Percentiles rank a stretch among this genome's conserved stretches.
Evolutionary conservation across 2,888 invertebrate genomes (phyloP).

Genomic region (Idaea aversata): DNA sequence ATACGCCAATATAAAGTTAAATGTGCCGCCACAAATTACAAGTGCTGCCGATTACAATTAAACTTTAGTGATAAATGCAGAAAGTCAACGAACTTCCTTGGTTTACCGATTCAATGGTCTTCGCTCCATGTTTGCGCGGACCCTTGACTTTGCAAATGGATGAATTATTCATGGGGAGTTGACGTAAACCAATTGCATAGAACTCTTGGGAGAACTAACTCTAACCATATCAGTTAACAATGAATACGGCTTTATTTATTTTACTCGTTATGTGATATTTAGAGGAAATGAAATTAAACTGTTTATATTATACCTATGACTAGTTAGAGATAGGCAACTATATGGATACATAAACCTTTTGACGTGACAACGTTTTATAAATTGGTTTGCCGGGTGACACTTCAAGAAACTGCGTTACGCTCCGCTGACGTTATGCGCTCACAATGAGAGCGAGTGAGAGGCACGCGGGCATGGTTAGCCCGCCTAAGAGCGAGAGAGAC

Average conservation of each 20-base stretch:
- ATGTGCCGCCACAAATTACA: not conserved
- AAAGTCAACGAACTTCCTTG: slow-evolving; percentile 1
- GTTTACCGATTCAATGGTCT: not conserved
- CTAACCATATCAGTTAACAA: not conserved
- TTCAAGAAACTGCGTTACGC: no score
- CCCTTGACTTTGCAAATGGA: not conserved
- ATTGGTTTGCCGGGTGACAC: no score
- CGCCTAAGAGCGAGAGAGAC: no score
- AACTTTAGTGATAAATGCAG: not conserved
- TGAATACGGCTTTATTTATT: not conserved
- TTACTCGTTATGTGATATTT: not conserved
- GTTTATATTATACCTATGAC: no score
- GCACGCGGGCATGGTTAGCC: no score
- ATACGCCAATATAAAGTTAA: not conserved
- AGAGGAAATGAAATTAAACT: no score
- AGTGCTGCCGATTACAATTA: not conserved
- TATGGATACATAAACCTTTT: no score
- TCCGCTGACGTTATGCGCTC: no score
- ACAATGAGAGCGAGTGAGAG: no score
- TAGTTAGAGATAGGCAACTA: no score
- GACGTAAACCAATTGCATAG: slow-evolving; percentile 1
- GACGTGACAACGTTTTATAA: no score
- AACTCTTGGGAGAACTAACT: not conserved
- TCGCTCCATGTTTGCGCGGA: not conserved
- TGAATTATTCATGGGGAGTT: not conserved